Base-by-base conservation (phyloP, 2,888 invertebrate genomes). In the Pimpla rufipes region DNA sequence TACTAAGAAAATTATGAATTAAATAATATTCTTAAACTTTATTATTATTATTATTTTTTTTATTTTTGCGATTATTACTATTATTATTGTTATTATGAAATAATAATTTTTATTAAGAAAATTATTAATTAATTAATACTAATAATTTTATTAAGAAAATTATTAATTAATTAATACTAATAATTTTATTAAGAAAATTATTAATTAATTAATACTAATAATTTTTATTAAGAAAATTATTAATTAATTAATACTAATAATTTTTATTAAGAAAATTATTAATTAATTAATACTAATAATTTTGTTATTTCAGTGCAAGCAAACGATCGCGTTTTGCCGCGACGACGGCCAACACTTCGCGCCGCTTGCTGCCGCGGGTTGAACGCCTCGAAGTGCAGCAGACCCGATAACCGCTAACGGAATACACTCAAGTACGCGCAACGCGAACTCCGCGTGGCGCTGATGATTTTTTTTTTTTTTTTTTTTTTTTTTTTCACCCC, bases 351-450 rank as follows among this genome's bases (percentile, higher is more conserved):
- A 81, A 87, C 90, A 88, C 90, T 90, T 88, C 66, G 83, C 85
- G 85, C 84, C 81, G 88, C 87, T 90, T 88, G 88, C 88, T n/a
- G n/a, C n/a, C n/a, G n/a, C 89, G 90, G 89, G 92, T 91, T 92
- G 91, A 92, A 92, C 90, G 91, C 91, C 91, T 91, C 85, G 78
- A 87, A 90, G 91, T 90, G 91, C 91, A 91, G 79, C 89, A 90
- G 92, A 92, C 90, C 90, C 88, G 89, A 90, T 91, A 91, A 91
- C 89, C 87, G 87, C 88, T 91, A 92, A 91, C 91, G 90, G 91
- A 91, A 88, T 88, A 87, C 83, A 77, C 85, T 87, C 5, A 29
- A 29, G 29, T 85, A 70, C 50, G 71, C 75, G 66, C 47, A 71
- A 64, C 59, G 59, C 81, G 83, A 57, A 42, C 81, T 45, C 55